Conservation (phyloP, 2,113 vertebrate genomes). For the Zosterops lateralis region DNA sequence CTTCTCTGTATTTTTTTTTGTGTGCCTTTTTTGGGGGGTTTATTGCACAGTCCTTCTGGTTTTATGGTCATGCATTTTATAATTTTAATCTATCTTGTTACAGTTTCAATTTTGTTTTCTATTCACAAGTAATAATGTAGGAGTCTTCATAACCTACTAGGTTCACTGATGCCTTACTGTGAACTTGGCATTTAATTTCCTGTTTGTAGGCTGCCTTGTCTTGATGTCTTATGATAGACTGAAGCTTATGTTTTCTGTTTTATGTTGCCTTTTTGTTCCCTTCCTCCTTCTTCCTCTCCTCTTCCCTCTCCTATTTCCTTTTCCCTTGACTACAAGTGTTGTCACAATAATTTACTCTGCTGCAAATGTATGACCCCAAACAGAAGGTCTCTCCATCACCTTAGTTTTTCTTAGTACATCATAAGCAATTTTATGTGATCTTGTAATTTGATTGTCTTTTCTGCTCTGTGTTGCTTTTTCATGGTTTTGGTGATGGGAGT, state of each 20-base stretch:
- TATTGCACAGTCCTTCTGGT: neutral
- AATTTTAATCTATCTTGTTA: neutral
- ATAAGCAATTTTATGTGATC: neutral
- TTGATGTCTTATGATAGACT: neutral
- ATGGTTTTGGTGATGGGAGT: neutral
- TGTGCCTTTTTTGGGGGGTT: accelerated
- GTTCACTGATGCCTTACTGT: neutral
- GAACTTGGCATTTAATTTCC: constrained; percentile 51
- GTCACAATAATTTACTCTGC: neutral
- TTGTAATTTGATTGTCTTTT: neutral
- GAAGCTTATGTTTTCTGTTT: neutral
- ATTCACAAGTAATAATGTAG: neutral
- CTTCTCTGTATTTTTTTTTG: neutral
- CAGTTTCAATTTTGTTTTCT: neutral
- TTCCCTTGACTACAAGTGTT: neutral
- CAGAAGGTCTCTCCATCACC: neutral
- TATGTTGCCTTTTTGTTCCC: neutral
- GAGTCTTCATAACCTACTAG: neutral
- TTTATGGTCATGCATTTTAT: neutral
- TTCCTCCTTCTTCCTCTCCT: neutral
- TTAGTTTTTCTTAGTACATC: neutral
- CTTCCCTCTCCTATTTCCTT: neutral
- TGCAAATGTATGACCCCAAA: neutral
- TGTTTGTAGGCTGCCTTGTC: neutral
- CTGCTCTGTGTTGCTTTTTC: neutral